phyloP scores from a whole-genome alignment of 2,797 vertebrate genomes.

The Cetoscarus ocellatus region DNA sequence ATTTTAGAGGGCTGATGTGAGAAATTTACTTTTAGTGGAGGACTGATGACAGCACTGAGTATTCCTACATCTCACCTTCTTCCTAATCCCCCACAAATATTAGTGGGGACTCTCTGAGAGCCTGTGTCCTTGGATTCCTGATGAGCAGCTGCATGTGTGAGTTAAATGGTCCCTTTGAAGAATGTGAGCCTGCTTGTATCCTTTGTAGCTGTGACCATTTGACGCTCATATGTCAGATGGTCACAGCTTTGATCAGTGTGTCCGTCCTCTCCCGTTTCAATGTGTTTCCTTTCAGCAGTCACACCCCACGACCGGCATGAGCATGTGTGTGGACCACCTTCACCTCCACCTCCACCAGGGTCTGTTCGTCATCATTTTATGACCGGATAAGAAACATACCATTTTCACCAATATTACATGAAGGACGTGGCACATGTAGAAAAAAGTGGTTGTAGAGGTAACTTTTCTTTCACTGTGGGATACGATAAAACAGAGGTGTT shows the following conservation, averaged over 20 bases:
- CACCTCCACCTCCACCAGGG: slow-evolving; percentile 41
- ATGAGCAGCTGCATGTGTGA: neutral
- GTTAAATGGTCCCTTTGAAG: slow-evolving; percentile 44
- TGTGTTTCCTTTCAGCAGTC: slow-evolving; percentile 56
- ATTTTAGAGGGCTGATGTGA: too few species aligned
- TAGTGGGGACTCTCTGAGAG: too few species aligned
- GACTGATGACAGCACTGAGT: too few species aligned
- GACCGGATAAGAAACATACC: too few species aligned
- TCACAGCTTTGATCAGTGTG: slow-evolving; percentile 69
- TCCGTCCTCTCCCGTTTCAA: slow-evolving; percentile 58
- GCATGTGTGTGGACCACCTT: neutral
- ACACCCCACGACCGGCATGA: slow-evolving; percentile 58
- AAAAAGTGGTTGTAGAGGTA: too few species aligned
- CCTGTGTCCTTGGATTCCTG: too few species aligned
- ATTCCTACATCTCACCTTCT: too few species aligned
- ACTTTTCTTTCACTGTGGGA: neutral
- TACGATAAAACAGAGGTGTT: too few species aligned
- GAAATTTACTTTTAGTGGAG: too few species aligned
- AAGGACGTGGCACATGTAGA: too few species aligned
- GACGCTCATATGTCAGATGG: slow-evolving; percentile 67
- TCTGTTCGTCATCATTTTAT: slow-evolving; percentile 8
- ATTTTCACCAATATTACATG: too few species aligned
- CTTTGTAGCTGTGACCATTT: slow-evolving; percentile 48
- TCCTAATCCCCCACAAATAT: too few species aligned
- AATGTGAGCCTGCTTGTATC: slow-evolving; percentile 32